A percentile compares a stretch with the other conserved stretches of the same genome.
Evolutionary conservation across 2,888 invertebrate species (phyloP).

Genomic region (Agriopis leucophaearia): DNA sequence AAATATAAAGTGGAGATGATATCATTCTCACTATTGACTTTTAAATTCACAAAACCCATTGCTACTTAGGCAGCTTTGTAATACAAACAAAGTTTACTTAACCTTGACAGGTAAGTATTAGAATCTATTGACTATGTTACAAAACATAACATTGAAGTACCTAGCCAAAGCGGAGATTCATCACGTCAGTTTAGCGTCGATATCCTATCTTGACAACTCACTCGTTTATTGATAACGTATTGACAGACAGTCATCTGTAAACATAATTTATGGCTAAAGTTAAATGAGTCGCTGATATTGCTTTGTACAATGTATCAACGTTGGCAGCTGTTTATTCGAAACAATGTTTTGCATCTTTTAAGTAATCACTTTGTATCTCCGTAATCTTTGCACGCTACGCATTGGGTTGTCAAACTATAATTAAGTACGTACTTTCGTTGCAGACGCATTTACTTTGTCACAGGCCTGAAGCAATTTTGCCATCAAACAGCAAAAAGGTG

Average conservation of each 20-base stretch:
- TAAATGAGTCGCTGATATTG: not conserved
- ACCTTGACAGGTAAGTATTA: constrained; percentile 23
- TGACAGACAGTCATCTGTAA: constrained; percentile 17
- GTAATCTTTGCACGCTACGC: not conserved
- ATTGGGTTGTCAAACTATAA: constrained; percentile 7
- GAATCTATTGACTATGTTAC: constrained; percentile 29
- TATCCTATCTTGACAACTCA: constrained; percentile 33
- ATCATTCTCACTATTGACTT: constrained; percentile 27
- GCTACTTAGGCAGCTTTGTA: constrained; percentile 19
- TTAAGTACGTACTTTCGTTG: constrained; percentile 3
- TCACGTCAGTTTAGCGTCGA: constrained; percentile 31
- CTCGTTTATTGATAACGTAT: constrained; percentile 30
- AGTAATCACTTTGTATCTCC: constrained; percentile 2
- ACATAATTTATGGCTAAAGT: not conserved
- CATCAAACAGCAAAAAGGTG: constrained; percentile 42
- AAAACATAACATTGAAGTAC: constrained; percentile 38
- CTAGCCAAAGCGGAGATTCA: constrained; percentile 10
- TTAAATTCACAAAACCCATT: constrained; percentile 25
- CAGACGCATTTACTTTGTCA: constrained; percentile 24
- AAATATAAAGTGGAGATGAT: constrained; percentile 16
- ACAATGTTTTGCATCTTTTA: not conserved
- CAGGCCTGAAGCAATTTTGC: constrained; percentile 31
- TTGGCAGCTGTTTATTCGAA: constrained; percentile 5
- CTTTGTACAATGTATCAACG: constrained; percentile 4
- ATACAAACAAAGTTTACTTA: constrained; percentile 21